Percentiles rank a stretch among this genome's conserved stretches.
Conservation (phyloP, 2,797 vertebrate genomes). For the Ispidina picta region DNA sequence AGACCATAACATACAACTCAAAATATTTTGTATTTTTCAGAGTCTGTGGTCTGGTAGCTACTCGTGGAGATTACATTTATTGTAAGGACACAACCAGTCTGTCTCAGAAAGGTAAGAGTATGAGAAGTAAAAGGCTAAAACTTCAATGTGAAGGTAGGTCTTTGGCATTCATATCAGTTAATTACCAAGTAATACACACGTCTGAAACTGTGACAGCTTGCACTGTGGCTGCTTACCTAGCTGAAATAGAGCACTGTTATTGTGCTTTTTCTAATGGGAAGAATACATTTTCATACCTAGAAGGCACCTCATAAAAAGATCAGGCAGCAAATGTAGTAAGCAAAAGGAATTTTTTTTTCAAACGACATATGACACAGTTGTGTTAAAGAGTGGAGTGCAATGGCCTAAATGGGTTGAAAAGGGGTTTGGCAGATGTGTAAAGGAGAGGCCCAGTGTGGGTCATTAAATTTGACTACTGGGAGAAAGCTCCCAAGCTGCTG, state of each 20-base stretch:
- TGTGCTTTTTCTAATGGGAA: background rate
- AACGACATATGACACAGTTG: background rate
- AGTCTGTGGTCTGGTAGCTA: background rate
- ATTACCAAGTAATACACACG: background rate
- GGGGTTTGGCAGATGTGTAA: background rate
- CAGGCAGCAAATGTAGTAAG: background rate
- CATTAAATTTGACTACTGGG: background rate
- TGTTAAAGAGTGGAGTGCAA: background rate
- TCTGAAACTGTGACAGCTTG: background rate
- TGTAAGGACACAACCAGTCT: background rate
- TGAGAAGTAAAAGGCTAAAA: background rate
- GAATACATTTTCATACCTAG: background rate
- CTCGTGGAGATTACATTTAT: background rate
- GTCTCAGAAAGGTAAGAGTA: background rate
- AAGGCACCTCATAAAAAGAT: background rate
- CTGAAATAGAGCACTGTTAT: background rate
- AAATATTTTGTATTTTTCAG: background rate
- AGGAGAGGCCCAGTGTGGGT: background rate
- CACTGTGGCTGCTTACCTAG: background rate
- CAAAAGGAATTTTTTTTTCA: background rate
- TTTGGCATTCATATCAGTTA: background rate
- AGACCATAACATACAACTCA: background rate
- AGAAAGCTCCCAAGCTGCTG: background rate
- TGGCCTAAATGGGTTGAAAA: background rate
- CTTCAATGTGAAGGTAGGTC: background rate